A percentile compares a stretch with the other conserved stretches of the same genome.
Conservation (phyloP, 2,797 vertebrate genomes). For the Sebastolobus alascanus region DNA sequence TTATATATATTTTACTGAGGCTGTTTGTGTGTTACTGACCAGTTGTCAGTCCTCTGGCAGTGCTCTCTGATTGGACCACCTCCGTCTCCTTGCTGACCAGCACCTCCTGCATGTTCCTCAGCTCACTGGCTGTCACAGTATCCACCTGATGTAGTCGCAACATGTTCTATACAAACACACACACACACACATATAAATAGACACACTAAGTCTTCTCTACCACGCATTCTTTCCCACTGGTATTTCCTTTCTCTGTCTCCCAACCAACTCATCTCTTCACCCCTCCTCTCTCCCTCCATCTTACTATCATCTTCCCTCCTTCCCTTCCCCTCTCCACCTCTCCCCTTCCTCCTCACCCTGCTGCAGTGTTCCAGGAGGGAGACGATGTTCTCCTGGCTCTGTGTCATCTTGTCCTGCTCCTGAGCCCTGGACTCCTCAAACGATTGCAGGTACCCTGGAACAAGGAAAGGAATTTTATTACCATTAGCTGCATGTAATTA, state of each 20-base stretch:
- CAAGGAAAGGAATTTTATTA: background rate
- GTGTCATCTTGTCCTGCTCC: slow-evolving; percentile 85
- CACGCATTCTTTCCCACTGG: too few species aligned
- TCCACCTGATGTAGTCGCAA: slow-evolving; percentile 91
- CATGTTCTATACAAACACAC: slow-evolving; percentile 87
- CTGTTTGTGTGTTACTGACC: slow-evolving; percentile 68
- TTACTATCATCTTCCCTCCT: background rate
- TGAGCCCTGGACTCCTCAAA: slow-evolving; percentile 88
- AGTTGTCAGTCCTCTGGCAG: slow-evolving; percentile 89
- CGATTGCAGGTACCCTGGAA: slow-evolving; percentile 88
- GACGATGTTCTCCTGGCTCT: slow-evolving; percentile 88
- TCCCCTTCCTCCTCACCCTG: slow-evolving; percentile 73
- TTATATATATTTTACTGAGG: background rate
- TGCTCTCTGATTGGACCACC: slow-evolving; percentile 96
- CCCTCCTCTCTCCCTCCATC: background rate
- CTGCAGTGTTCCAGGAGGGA: slow-evolving; percentile 91
- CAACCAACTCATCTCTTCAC: background rate
- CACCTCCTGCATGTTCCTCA: slow-evolving; percentile 96
- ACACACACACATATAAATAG: background rate
- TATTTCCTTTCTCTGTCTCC: background rate
- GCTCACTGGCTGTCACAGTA: slow-evolving; percentile 91
- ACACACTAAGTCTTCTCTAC: background rate
- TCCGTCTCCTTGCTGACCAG: slow-evolving; percentile 95
- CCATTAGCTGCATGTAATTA: background rate
- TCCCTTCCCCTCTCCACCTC: background rate